Base-by-base conservation (phyloP, 2,113 vertebrate species). In the Rhinolophus sinicus region DNA sequence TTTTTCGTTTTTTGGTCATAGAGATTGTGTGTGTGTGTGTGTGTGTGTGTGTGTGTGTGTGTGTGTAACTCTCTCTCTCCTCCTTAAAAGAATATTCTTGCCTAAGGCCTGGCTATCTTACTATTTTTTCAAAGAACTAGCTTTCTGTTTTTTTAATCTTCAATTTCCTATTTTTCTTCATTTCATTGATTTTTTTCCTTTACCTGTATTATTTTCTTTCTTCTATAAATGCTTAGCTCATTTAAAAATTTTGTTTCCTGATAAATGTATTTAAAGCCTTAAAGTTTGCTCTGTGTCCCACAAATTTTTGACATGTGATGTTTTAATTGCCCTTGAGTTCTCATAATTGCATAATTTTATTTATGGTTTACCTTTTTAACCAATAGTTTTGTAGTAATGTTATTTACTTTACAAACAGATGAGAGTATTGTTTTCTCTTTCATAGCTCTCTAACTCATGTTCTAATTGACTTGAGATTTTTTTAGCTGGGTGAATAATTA, bases 311-410 rank as follows among this genome's bases (percentile, higher is more conserved):
- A 56, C 21, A 38, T 60, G 8, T 65, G 30, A 47, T 81, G 6
- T 90, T 93, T 90, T 93, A 73, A 72, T 54, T 94, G 30, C 21
- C 24, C 40, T 69, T 84, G 64, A 65, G 33, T 84, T 88, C 19
- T 92, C 88, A 62, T 35, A 90, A 86, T 62, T 94, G 93, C 65
- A 44, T 73, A 47, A 86, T 93, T 92, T 81, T 77, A 67, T 50
- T 86, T 50, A 76, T 76, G 35, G 38, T 89, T 95, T 72, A 64
- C 6, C 13, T 44, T 95, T 90, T 80, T 86, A 89, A 76, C 4
- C 38, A 40, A 1, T 4, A 40, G 44, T 92, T 90, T 87, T 64
- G 35, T 76, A 86, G 44, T 86, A 52, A 52, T 54, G 30, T 90
- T 40, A 76, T 73, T 90, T 92, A 26, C 38, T n/a, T 96, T 88